Percentiles rank a stretch among this genome's conserved stretches.
Conservation (phyloP, 2,888 invertebrate genomes). For the Tinea semifulvella region DNA sequence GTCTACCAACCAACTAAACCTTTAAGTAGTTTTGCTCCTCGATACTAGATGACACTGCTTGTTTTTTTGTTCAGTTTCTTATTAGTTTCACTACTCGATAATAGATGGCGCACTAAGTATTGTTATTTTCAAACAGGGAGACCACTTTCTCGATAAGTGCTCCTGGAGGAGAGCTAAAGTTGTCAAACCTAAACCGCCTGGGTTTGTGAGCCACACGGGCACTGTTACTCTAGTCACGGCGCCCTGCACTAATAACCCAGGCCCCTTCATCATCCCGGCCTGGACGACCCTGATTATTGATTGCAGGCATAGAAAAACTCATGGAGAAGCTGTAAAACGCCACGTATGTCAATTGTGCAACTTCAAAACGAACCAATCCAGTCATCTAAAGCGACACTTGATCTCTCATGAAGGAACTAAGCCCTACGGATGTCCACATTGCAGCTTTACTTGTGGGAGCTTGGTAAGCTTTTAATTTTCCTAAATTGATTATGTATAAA, state of each 20-base stretch:
- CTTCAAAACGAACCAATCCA: conserved; percentile 72
- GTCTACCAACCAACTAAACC: conserved; percentile 2
- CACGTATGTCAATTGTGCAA: conserved; percentile 74
- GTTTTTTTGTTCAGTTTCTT: not conserved
- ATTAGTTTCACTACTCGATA: not conserved
- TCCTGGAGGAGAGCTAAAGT: too few relatives aligned
- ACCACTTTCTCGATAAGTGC: too few relatives aligned
- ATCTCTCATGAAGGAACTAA: conserved; percentile 82
- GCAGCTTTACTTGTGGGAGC: conserved; percentile 79
- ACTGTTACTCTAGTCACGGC: too few relatives aligned
- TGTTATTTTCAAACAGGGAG: too few relatives aligned
- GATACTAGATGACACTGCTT: too few relatives aligned
- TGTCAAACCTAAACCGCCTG: too few relatives aligned
- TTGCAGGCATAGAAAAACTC: conserved; percentile 70
- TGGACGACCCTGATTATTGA: too few relatives aligned
- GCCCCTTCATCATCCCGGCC: too few relatives aligned
- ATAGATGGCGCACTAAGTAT: conserved; percentile 25
- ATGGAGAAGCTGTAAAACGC: conserved; percentile 55
- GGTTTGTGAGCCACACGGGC: too few relatives aligned
- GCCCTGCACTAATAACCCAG: too few relatives aligned
- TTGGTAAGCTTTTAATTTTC: conserved; percentile 62
- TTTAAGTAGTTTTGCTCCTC: too few relatives aligned
- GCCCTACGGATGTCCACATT: conserved; percentile 88
- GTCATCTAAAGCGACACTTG: conserved; percentile 81
- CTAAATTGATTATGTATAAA: too few relatives aligned